Percentiles rank a stretch among this genome's conserved stretches.
Conservation (phyloP, 2,888 invertebrate species). For the Agriopis leucophaearia region DNA sequence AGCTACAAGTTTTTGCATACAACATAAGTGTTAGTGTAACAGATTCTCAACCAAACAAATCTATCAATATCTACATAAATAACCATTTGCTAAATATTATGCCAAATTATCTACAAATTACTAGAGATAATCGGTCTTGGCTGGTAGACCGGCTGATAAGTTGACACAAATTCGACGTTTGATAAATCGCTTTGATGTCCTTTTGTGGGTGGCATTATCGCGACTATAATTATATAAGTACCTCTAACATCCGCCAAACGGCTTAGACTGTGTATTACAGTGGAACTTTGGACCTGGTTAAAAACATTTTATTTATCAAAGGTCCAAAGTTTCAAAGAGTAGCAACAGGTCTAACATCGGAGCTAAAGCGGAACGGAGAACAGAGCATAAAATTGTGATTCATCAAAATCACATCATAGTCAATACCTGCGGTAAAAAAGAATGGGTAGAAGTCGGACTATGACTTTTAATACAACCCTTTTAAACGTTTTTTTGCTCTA, state of each 20-base stretch:
- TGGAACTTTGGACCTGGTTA: neutral
- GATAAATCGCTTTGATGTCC: conserved; percentile 30
- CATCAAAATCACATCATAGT: too few species aligned
- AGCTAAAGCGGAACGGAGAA: too few species aligned
- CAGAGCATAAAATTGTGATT: too few species aligned
- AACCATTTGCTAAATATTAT: conserved; percentile 14
- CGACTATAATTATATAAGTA: conserved; percentile 2
- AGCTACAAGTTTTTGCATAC: too few species aligned
- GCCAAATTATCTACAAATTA: conserved; percentile 24
- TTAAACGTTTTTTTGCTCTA: too few species aligned
- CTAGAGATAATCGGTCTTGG: conserved; percentile 22
- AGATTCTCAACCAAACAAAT: too few species aligned
- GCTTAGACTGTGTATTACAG: neutral
- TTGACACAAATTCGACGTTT: conserved; percentile 36
- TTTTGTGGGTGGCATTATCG: conserved; percentile 33
- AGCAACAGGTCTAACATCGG: too few species aligned
- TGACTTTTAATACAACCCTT: too few species aligned
- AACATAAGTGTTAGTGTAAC: too few species aligned
- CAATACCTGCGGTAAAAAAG: too few species aligned
- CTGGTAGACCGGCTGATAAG: conserved; percentile 34
- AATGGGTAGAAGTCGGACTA: too few species aligned
- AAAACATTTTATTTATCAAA: neutral
- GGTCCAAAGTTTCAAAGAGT: too few species aligned
- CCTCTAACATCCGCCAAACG: conserved; percentile 6
- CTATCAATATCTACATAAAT: neutral